Evolutionary conservation across 2,113 vertebrate species (phyloP).

Genomic region (Dissostichus mawsoni): DNA sequence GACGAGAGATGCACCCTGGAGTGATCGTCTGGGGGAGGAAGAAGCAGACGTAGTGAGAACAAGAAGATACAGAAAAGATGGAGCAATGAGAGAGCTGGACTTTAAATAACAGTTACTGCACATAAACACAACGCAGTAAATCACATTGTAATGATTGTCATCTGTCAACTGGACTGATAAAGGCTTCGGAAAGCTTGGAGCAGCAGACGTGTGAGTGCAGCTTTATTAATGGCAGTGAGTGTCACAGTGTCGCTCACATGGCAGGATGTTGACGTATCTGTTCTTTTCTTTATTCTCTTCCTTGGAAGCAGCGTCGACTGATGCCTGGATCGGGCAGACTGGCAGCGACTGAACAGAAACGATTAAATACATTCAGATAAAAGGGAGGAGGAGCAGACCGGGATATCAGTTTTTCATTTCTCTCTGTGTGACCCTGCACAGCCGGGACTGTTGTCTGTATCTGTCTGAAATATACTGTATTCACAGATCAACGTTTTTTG

Average conservation of each 20-base stretch:
- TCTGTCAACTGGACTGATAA: neutral
- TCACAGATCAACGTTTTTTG: neutral
- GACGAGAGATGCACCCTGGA: constrained; percentile 95
- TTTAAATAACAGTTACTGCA: neutral
- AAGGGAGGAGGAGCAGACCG: neutral
- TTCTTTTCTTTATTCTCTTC: constrained; percentile 99
- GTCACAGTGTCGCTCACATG: constrained; percentile 87
- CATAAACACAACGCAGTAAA: neutral
- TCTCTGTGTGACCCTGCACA: neutral
- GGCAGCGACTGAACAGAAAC: constrained; percentile 89
- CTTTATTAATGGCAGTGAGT: neutral
- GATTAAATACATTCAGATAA: neutral
- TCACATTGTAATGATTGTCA: neutral
- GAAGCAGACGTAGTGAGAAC: neutral
- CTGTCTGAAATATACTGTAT: neutral
- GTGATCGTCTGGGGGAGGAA: constrained; percentile 90
- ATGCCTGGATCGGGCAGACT: constrained; percentile 96
- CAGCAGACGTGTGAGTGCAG: neutral
- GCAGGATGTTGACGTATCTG: constrained; percentile 98
- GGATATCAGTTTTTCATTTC: neutral
- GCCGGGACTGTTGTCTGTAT: neutral
- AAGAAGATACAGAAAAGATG: neutral
- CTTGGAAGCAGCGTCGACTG: constrained; percentile 97
- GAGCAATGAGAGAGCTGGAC: neutral
- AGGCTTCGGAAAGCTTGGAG: neutral